Evolutionary conservation across 2,888 invertebrate genomes (phyloP).

Genomic region (Thymelicus acteon): DNA sequence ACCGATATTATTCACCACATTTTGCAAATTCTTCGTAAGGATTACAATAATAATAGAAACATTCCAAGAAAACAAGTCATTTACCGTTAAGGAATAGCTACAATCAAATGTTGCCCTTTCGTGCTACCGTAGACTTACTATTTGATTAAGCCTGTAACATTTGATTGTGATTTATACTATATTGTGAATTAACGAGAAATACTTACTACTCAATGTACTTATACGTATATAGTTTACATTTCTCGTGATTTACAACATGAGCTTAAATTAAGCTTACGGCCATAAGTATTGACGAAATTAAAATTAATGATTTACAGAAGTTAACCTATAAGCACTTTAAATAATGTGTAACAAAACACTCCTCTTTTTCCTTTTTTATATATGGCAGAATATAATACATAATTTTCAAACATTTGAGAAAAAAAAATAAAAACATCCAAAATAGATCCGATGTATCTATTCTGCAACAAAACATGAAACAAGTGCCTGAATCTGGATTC

Average conservation of each 20-base stretch:
- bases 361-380: too few relatives aligned
- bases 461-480: conserved; percentile 15
- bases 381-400: too few relatives aligned
- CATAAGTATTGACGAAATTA: too few relatives aligned
- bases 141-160: neutral
- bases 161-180: conserved; percentile 28
- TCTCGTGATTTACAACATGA: neutral
- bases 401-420: too few relatives aligned
- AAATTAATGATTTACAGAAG: too few relatives aligned
- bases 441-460: too few relatives aligned
- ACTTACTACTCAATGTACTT: too few relatives aligned
- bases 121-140: conserved; percentile 1
- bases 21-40: neutral
- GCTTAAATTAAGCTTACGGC: too few relatives aligned
- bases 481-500: conserved; percentile 14
- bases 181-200: conserved; percentile 6
- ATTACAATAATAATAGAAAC: neutral
- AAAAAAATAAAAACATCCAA: too few relatives aligned
- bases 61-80: conserved; percentile 16
- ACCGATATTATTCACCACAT: neutral
- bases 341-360: too few relatives aligned
- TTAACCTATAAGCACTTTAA: too few relatives aligned
- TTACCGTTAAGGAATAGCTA: neutral
- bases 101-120: conserved; percentile 21
- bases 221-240: neutral